Evolutionary conservation across 2,113 vertebrate genomes (phyloP).

Genomic region (Lates calcarifer): DNA sequence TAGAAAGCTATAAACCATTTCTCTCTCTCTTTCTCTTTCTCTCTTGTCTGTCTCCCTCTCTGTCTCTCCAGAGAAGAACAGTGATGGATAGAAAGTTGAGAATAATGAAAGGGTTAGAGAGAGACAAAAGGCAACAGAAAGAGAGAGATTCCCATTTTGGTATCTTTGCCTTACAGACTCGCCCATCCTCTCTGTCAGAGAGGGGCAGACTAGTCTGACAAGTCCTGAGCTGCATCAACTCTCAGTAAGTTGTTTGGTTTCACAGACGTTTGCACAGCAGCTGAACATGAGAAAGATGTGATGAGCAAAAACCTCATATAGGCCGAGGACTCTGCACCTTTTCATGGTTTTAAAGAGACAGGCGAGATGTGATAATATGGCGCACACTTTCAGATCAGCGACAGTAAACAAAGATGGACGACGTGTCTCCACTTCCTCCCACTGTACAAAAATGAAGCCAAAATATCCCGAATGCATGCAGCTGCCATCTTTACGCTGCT

Average conservation of each 20-base stretch:
- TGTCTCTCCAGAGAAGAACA: slow-evolving; percentile 18
- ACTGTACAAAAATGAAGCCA: no score
- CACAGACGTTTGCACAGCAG: background rate
- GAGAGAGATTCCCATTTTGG: background rate
- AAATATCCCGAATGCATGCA: no score
- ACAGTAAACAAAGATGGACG: no score
- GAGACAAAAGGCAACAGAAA: background rate
- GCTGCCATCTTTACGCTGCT: no score
- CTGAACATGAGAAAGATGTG: no score
- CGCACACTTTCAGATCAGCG: no score
- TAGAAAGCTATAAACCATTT: slow-evolving; percentile 53
- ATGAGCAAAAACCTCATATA: no score
- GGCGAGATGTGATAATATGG: no score
- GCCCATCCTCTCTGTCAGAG: background rate
- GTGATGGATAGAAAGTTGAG: slow-evolving; percentile 37
- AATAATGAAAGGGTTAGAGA: slow-evolving; percentile 5
- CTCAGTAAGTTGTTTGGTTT: background rate
- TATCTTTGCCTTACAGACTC: background rate
- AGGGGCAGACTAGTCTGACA: background rate
- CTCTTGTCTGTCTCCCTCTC: background rate
- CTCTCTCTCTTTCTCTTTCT: background rate
- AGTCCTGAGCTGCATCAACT: background rate
- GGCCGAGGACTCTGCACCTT: no score
- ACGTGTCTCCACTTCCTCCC: no score
- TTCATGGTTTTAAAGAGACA: no score